A percentile compares a stretch with the other conserved stretches of the same genome.
Evolutionary conservation across 1,140 invertebrate species (phyloP).

Genomic region (Ceratosolen solmsi): DNA sequence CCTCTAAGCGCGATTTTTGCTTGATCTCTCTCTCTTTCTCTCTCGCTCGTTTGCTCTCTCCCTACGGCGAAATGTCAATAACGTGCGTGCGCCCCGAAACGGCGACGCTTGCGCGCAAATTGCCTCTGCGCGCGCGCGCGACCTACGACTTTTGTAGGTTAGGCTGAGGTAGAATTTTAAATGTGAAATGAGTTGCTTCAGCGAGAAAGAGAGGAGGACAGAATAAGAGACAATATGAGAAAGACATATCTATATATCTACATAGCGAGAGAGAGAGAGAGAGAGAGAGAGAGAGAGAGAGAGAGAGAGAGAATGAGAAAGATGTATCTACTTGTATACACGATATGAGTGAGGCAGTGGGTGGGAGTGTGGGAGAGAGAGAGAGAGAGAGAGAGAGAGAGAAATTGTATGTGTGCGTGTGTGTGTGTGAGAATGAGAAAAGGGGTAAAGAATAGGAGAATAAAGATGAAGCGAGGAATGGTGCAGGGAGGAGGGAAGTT

Average conservation of each 20-base stretch:
- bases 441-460: no score
- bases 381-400: not conserved
- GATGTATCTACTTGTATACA: no score
- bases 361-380: not conserved
- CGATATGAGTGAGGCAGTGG: no score
- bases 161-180: not conserved
- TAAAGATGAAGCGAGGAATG: not conserved
- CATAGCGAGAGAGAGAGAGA: not conserved
- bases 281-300: no score
- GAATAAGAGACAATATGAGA: not conserved
- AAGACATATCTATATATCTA: not conserved
- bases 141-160: slow-evolving; percentile 14
- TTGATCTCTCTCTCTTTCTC: not conserved
- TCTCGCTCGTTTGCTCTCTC: not conserved
- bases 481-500: not conserved
- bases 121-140: not conserved
- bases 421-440: no score
- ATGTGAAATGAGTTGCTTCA: not conserved
- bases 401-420: no score
- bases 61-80: slow-evolving; percentile 46
- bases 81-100: not conserved
- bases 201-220: not conserved
- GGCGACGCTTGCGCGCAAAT: slow-evolving; percentile 31
- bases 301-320: no score
- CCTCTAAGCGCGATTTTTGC: not conserved